Conservation (phyloP, 2,888 invertebrate genomes). For the Eupelmus urozonus region DNA sequence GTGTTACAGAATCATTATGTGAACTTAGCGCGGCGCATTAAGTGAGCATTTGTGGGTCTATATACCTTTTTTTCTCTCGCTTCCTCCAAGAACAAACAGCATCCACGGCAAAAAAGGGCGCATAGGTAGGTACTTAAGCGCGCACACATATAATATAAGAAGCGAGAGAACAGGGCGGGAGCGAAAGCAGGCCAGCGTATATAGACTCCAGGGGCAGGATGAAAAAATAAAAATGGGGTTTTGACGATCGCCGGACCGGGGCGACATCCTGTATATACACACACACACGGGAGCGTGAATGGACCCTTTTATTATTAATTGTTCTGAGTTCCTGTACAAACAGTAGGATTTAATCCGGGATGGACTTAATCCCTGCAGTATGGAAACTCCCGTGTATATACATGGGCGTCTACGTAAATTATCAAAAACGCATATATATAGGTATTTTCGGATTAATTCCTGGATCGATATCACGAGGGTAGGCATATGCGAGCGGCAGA, state of each 20-base stretch:
- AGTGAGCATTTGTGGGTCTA: conserved; percentile 7
- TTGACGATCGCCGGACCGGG: neutral
- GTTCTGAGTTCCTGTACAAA: conserved; percentile 45
- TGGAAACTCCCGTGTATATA: neutral
- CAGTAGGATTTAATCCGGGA: neutral
- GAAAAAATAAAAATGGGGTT: neutral
- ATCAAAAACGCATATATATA: neutral
- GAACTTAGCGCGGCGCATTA: neutral
- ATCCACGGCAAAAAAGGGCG: neutral
- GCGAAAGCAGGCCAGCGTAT: neutral
- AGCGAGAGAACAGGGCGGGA: neutral
- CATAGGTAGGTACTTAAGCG: no score
- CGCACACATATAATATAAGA: neutral
- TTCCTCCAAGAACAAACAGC: neutral
- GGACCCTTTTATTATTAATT: conserved; percentile 36
- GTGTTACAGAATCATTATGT: neutral
- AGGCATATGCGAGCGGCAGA: neutral
- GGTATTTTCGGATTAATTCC: conserved; percentile 16
- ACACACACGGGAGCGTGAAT: neutral
- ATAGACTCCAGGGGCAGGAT: neutral
- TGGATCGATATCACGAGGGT: neutral
- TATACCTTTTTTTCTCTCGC: neutral
- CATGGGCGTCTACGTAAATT: neutral
- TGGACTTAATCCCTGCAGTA: conserved; percentile 2
- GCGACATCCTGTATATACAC: conserved; percentile 3